Evolutionary conservation across 2,888 invertebrate species (phyloP).

Genomic region (Eupithecia pulchellata): DNA sequence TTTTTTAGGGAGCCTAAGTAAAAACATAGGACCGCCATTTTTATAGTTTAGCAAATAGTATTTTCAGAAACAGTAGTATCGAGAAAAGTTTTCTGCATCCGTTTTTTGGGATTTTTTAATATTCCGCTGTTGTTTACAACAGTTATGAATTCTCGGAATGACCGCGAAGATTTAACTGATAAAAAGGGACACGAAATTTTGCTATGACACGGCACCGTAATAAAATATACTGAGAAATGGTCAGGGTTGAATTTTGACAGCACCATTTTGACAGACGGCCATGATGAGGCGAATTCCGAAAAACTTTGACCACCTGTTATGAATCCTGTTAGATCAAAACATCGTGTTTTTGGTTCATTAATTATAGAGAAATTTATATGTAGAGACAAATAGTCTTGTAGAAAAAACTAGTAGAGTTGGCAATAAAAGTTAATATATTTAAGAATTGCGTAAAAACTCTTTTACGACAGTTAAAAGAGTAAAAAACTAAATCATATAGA

Average conservation of each 20-base stretch:
- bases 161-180: slow-evolving; percentile 46
- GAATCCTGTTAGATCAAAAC: slow-evolving; percentile 77
- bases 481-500: not conserved
- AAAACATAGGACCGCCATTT: not conserved
- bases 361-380: slow-evolving; percentile 79
- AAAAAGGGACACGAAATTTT: slow-evolving; percentile 47
- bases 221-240: slow-evolving; percentile 45
- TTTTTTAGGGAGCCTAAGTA: not conserved
- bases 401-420: slow-evolving; percentile 56
- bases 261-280: slow-evolving; percentile 53
- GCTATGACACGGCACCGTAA: slow-evolving; percentile 44
- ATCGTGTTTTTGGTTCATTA: slow-evolving; percentile 72
- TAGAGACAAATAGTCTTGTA: slow-evolving; percentile 71
- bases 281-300: slow-evolving; percentile 58
- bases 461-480: not conserved
- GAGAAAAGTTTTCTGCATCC: not conserved
- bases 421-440: slow-evolving; percentile 20
- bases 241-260: slow-evolving; percentile 38
- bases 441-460: not conserved
- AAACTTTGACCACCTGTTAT: slow-evolving; percentile 79
- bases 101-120: slow-evolving; percentile 27
- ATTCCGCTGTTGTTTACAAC: slow-evolving; percentile 42
- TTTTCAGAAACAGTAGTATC: not conserved
- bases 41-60: not conserved
- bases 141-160: slow-evolving; percentile 48